Evolutionary conservation across 2,888 invertebrate genomes (phyloP), one percentile per base, ranked within the genome.

Genomic region (Blastobasis adustella): DNA sequence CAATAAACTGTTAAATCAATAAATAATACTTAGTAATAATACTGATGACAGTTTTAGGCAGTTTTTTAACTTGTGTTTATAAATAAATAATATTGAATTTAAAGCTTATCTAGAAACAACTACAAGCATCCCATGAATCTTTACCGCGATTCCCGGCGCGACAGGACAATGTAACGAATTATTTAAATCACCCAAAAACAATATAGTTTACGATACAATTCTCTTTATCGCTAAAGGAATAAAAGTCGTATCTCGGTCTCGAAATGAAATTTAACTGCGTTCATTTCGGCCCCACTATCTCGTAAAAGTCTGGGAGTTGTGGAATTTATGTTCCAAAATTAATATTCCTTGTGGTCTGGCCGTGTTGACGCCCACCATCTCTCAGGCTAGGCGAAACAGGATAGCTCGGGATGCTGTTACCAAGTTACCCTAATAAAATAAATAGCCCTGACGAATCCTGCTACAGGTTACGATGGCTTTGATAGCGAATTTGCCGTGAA

Each of bases 361-460:
- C 55, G 48, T 56, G 69, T 61, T 66, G 73, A 71, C 70, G 64
- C 60, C 54, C 55, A 54, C 60, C 65, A 73, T 77, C 70, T 71
- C 63, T 76, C 71, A 72, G 58, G 62, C 60, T 65, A 63, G 65
- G 62, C 71, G 69, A 69, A 72, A 67, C 69, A 67, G 69, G 65
- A 64, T 64, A 64, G 62, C 64, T 67, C 62, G 64, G 66, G 65
- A 66, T 68, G 61, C 59, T 60, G 5, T 8, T 40, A 40, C 40
- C 9, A 6, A 9, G 40, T 61, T 57, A 58, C 56, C 59, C 58
- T 57, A 56, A 62, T 62, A 61, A 56, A 55, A 54, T 49, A 23
- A 23, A 23, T 23, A 23, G 23, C 23, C 23, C 23, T 23, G 23
- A 23, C 3, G 23, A 23, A 23, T 23, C 23, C 1, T 2, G 23